Conservation (phyloP, 2,888 invertebrate species). For the Melangyna quadrimaculata region DNA sequence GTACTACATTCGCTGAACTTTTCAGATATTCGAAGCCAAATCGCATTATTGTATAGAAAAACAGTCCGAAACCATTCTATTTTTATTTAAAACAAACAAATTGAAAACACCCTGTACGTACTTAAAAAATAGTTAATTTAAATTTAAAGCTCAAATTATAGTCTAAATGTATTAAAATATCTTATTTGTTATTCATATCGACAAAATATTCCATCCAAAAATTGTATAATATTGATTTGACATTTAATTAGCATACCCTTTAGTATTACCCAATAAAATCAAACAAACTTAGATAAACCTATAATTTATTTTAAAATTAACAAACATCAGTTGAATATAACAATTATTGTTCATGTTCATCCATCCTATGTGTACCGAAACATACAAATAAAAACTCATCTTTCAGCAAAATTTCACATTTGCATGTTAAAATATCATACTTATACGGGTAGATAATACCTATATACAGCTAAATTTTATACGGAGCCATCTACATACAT, state of each 20-base stretch:
- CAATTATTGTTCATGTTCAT: neutral
- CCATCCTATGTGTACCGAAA: neutral
- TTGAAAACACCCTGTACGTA: neutral
- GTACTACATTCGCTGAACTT: too few species aligned
- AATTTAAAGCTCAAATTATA: neutral
- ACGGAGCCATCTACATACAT: neutral
- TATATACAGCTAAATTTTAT: neutral
- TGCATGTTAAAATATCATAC: constrained; percentile 46
- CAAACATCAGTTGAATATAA: neutral
- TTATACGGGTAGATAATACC: neutral
- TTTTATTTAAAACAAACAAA: too few species aligned
- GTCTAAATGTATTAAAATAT: neutral
- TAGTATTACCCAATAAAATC: neutral
- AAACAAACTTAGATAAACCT: neutral
- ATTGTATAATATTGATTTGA: neutral
- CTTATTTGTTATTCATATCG: neutral
- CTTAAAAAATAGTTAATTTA: neutral
- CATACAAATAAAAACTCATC: neutral
- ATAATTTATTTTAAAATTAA: neutral
- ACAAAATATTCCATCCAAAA: neutral
- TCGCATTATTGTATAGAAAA: too few species aligned
- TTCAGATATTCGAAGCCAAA: too few species aligned
- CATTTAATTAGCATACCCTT: constrained; percentile 22
- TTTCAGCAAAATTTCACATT: constrained; percentile 25
- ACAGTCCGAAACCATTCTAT: too few species aligned